Percentiles rank a stretch among this genome's conserved stretches.
phyloP scores from a whole-genome alignment of 2,888 invertebrate genomes.

The Masnerella sp. region DNA sequence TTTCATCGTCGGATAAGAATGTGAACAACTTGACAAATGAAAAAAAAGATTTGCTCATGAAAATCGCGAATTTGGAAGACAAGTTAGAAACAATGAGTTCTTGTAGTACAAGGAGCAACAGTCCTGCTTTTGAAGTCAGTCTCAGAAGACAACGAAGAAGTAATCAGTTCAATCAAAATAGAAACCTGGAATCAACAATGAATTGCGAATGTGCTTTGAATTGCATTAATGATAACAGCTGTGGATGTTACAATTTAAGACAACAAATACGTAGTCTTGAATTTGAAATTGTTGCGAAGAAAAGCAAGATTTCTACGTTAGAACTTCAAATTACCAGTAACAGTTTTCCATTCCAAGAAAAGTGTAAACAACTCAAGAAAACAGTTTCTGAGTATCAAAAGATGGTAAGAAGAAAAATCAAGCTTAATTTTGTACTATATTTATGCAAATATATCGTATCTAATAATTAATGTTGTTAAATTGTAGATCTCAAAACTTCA shows the following conservation, averaged over 20 bases:
- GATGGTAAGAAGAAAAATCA: conserved; percentile 14
- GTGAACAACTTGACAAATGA: conserved; percentile 10
- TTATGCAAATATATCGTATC: neutral
- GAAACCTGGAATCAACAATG: conserved; percentile 61
- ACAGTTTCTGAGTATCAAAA: conserved; percentile 1
- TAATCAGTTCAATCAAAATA: conserved; percentile 67
- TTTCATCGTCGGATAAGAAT: conserved; percentile 11
- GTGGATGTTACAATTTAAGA: conserved; percentile 54
- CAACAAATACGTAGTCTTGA: conserved; percentile 65
- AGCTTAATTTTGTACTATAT: neutral
- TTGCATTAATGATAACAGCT: conserved; percentile 40
- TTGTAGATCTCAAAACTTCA: conserved; percentile 62
- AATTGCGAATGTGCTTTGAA: conserved; percentile 31
- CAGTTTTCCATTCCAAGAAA: conserved; percentile 70
- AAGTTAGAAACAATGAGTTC: conserved; percentile 59
- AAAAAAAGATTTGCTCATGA: conserved; percentile 57
- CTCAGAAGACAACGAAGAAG: conserved; percentile 64
- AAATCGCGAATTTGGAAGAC: conserved; percentile 59
- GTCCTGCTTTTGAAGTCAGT: conserved; percentile 62
- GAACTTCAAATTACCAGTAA: conserved; percentile 70
- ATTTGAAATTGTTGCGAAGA: conserved; percentile 67
- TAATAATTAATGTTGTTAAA: conserved; percentile 1
- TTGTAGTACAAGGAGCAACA: conserved; percentile 64
- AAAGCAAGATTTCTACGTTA: conserved; percentile 69
- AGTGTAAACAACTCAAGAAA: conserved; percentile 68